Base-by-base conservation (phyloP, 2,113 vertebrate species). In the Brevimyrus niger region DNA sequence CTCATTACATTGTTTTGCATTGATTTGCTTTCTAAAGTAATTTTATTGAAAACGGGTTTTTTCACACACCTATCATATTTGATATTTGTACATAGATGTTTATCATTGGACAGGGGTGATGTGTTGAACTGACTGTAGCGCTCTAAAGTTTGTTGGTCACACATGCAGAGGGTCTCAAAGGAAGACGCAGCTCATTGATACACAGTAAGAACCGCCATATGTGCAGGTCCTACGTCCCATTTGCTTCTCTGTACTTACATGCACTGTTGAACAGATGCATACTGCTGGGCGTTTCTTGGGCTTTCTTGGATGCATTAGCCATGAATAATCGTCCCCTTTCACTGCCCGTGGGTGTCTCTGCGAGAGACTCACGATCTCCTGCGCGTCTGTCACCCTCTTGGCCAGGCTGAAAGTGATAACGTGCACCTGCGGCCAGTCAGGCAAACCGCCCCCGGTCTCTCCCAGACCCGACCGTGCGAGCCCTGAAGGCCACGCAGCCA, bases 361-460 rank as follows among this genome's bases (percentile, higher is more conserved):
- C 5, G 13, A 80, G 13, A 42, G 15, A 86, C 23, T 51, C 48
- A 3, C 44, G 21, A 47, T 84, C 61, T 84, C 76, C 53, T 69
- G 58, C 88, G 82, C 15, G 38, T 42, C 83, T 38, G 17, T 27
- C 44, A 53, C 88, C 35, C 73, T 50, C 88, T n/a, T 46, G 9
- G 55, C 27, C 47, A 48, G 61, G 69, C 89, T 80, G 88, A 55
- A 91, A 92, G 91, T 90, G 90, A 92, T 89, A 89, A 89, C 88
- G 61, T 90, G 42, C 91, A 93, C 92, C 92, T 92, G 92, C 13
- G 42, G 61, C 91, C 89, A 58, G 3, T 61, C 86, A 42, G 35
- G 15, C 51, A 51, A 87, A 61, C 91, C 61, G 53, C 88, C 80
- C 87, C 69, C 86, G 47, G 51, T 73, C 19, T 19, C 31, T 65